These are phyloP conservation scores for Scaptodrosophila latifasciaeformis DNA, from an alignment of 2,888 invertebrate genomes.

Conservation along the genomic window DNA sequence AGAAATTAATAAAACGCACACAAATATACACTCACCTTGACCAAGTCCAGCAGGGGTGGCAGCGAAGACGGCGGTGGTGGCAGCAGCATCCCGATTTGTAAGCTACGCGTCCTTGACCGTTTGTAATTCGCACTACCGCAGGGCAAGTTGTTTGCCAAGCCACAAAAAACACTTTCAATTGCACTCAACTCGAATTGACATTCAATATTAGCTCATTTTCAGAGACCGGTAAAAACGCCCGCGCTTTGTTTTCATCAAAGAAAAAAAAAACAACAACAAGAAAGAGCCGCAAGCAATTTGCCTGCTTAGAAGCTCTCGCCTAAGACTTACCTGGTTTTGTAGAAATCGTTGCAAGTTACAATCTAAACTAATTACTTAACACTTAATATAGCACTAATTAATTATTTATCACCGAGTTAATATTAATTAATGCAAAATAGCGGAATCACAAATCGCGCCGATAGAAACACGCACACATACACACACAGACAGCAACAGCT, in stretches of 20 bases:
- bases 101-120: conserved; percentile 31
- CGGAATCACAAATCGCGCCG: background rate
- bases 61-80: background rate
- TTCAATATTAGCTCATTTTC: background rate
- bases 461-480: no score
- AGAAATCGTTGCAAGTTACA: background rate
- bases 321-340: conserved; percentile 1
- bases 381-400: background rate
- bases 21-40: conserved; percentile 36
- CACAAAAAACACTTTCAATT: background rate
- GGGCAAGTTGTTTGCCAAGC: background rate
- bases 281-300: background rate
- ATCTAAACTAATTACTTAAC: background rate
- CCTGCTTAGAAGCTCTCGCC: no score
- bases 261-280: no score
- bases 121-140: background rate
- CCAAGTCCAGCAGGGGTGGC: conserved; percentile 5
- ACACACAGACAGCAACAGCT: no score
- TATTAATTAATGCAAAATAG: background rate
- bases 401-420: background rate
- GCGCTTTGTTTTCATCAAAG: no score
- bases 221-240: no score
- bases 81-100: conserved; percentile 13
- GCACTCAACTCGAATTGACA: conserved; percentile 16
- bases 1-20: conserved; percentile 8